Evolutionary conservation across 2,797 vertebrate species (phyloP).

Genomic region (Enteromius viviparus): DNA sequence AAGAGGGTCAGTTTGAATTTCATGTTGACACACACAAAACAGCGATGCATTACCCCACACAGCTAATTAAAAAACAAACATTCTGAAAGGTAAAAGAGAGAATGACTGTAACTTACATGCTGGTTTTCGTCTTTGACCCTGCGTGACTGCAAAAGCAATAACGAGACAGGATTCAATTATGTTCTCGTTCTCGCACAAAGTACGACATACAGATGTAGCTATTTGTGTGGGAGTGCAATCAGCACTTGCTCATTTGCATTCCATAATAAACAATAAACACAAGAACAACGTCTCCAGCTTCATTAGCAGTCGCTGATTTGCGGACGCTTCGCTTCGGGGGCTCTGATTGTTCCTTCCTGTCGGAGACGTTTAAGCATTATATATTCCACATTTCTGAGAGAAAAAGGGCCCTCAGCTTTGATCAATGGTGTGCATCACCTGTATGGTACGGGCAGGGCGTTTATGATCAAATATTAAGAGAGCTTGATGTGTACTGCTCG

Average conservation of each 20-base stretch:
- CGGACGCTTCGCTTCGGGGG: slow-evolving; percentile 44
- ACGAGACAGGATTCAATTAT: slow-evolving; percentile 61
- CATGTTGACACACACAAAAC: slow-evolving; percentile 7
- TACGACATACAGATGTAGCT: slow-evolving; percentile 56
- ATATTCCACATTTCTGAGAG: slow-evolving; percentile 39
- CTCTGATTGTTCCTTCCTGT: slow-evolving; percentile 53
- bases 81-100: not conserved
- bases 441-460: not conserved
- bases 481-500: not conserved
- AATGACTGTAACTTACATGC: slow-evolving; percentile 76
- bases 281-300: slow-evolving; percentile 54
- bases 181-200: slow-evolving; percentile 48
- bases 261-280: slow-evolving; percentile 59
- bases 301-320: slow-evolving; percentile 57
- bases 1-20: slow-evolving; percentile 14
- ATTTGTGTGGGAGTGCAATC: slow-evolving; percentile 58
- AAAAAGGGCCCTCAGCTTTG: slow-evolving; percentile 40
- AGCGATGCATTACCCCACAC: slow-evolving; percentile 18
- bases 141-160: slow-evolving; percentile 88
- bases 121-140: slow-evolving; percentile 88
- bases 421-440: slow-evolving; percentile 31
- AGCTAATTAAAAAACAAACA: not conserved
- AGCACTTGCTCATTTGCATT: slow-evolving; percentile 57
- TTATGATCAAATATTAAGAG: slow-evolving; percentile 35
- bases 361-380: slow-evolving; percentile 29